Conservation (phyloP, 2,113 vertebrate genomes). For the Istiophorus platypterus region DNA sequence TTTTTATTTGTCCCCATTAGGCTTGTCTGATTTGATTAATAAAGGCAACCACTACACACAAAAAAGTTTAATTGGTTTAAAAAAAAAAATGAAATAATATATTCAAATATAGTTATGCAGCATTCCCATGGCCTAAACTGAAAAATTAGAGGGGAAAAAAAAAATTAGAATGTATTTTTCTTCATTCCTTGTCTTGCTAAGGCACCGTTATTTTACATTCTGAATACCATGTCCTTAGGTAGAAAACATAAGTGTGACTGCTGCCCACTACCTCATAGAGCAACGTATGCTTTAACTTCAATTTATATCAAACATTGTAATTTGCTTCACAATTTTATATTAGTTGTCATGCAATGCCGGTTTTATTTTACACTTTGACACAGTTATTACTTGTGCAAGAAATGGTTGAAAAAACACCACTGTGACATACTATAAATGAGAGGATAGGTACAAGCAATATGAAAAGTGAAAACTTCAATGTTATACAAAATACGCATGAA, state of each 20-base stretch:
- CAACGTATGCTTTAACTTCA: constrained; percentile 5
- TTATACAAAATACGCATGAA: constrained; percentile 30
- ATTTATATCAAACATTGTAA: constrained; percentile 16
- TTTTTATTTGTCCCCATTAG: constrained; percentile 48
- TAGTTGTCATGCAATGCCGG: constrained; percentile 11
- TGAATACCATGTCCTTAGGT: neutral
- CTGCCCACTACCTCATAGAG: neutral
- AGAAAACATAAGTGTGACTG: constrained; percentile 15
- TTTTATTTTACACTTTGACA: constrained; percentile 45
- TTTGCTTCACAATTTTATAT: constrained; percentile 10
- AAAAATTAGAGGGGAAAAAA: constrained; percentile 23
- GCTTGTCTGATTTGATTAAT: constrained; percentile 43
- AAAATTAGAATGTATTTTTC: constrained; percentile 15
- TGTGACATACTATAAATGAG: constrained; percentile 17
- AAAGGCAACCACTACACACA: constrained; percentile 39
- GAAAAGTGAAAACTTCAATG: constrained; percentile 28
- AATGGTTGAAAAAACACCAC: neutral
- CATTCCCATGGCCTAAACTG: constrained; percentile 31
- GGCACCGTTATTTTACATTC: constrained; percentile 24
- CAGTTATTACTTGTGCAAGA: constrained; percentile 28
- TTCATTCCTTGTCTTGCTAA: constrained; percentile 13
- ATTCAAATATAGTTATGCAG: constrained; percentile 48
- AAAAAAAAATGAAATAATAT: constrained; percentile 24
- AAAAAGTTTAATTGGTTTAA: constrained; percentile 57
- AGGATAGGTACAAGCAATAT: constrained; percentile 29